These are phyloP conservation scores for Perizoma affinitatum DNA, from an alignment of 2,888 invertebrate genomes.

Conservation along the genomic window DNA sequence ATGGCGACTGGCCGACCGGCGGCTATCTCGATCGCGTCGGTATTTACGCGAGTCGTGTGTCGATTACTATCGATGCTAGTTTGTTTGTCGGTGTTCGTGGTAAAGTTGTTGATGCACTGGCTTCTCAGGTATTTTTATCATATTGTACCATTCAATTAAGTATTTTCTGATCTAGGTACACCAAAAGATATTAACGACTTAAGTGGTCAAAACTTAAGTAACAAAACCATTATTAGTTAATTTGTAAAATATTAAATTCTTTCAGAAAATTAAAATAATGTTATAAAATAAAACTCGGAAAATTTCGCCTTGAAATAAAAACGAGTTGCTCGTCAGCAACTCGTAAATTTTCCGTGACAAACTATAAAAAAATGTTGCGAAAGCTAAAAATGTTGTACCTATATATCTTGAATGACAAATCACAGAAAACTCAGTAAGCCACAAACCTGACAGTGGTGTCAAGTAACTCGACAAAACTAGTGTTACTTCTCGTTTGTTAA, in stretches of 20 bases:
- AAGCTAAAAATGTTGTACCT: not conserved
- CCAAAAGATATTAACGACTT: no score
- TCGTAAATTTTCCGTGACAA: not conserved
- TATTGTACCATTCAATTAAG: not conserved
- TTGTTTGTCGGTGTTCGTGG: constrained; percentile 57
- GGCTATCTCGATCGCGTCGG: constrained; percentile 58
- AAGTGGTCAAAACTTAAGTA: no score
- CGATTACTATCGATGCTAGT: constrained; percentile 75
- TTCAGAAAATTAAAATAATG: no score
- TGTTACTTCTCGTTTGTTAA: constrained; percentile 68
- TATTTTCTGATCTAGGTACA: not conserved
- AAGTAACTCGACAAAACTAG: constrained; percentile 71
- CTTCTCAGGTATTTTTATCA: constrained; percentile 4
- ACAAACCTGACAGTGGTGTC: constrained; percentile 57
- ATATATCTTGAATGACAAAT: not conserved
- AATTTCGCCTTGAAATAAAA: no score
- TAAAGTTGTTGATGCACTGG: constrained; percentile 47
- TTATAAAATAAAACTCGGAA: no score
- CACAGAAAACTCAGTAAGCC: constrained; percentile 38
- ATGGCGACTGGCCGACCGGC: constrained; percentile 60
- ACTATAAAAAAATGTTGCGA: not conserved
- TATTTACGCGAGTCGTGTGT: constrained; percentile 54
- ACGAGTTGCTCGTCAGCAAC: no score
- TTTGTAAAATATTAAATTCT: no score
- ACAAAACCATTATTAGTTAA: no score